Percentiles rank a stretch among this genome's conserved stretches.
Evolutionary conservation across 2,888 invertebrate species (phyloP).

Genomic region (Tenodera sinensis): DNA sequence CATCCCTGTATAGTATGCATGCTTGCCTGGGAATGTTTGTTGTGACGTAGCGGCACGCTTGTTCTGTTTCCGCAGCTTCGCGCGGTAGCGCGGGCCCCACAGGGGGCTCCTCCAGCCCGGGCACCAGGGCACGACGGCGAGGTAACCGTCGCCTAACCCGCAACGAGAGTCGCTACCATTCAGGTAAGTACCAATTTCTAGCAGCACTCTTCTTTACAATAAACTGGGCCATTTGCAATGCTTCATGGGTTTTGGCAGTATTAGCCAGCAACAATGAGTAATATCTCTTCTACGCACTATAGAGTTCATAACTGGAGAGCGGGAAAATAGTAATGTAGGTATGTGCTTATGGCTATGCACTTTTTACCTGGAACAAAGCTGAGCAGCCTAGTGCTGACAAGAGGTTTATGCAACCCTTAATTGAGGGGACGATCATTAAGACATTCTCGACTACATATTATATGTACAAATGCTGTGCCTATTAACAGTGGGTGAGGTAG

Average conservation of each 20-base stretch:
- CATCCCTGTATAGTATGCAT: not conserved
- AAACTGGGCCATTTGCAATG: not conserved
- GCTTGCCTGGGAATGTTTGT: conserved; percentile 6
- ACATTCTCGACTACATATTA: too few relatives aligned
- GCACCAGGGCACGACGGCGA: conserved; percentile 60
- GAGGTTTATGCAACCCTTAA: too few relatives aligned
- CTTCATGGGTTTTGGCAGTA: not conserved
- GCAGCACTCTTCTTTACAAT: not conserved
- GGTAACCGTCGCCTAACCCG: conserved; percentile 86
- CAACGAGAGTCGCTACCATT: conserved; percentile 93
- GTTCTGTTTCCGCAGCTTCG: conserved; percentile 17
- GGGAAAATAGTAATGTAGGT: too few relatives aligned
- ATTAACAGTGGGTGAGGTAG: too few relatives aligned
- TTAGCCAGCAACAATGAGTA: not conserved
- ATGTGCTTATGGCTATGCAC: too few relatives aligned
- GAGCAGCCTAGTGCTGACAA: too few relatives aligned
- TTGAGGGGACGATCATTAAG: too few relatives aligned
- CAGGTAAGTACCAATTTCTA: conserved; percentile 65
- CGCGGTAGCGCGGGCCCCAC: conserved; percentile 9
- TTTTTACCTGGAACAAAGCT: too few relatives aligned
- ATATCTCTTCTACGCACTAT: too few relatives aligned
- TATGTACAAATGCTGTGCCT: too few relatives aligned
- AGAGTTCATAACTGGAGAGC: too few relatives aligned
- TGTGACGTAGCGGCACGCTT: conserved; percentile 11
- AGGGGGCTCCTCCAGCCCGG: conserved; percentile 40